phyloP scores from a whole-genome alignment of 2,797 vertebrate genomes.

The Myripristis jacobus region DNA sequence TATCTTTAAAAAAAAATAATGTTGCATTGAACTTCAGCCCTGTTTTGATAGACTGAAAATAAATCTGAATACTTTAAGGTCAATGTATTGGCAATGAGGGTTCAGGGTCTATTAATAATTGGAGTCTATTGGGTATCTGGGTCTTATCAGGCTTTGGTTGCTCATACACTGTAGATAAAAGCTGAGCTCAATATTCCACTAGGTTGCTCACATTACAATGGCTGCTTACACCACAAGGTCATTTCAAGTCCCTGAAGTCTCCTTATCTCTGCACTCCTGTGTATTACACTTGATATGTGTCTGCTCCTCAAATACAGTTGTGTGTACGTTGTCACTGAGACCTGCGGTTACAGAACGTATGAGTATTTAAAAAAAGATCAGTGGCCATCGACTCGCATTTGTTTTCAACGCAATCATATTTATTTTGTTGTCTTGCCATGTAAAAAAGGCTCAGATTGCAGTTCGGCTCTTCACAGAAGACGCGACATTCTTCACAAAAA shows the following conservation, averaged over 20 bases:
- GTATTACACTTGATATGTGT: slow-evolving; percentile 49
- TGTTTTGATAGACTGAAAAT: slow-evolving; percentile 38
- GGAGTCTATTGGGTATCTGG: slow-evolving; percentile 55
- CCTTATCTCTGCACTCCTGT: slow-evolving; percentile 60
- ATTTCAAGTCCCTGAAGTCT: slow-evolving; percentile 68
- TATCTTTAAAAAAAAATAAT: slow-evolving; percentile 49
- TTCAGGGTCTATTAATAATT: slow-evolving; percentile 68
- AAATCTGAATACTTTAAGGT: slow-evolving; percentile 58
- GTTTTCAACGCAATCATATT: slow-evolving; percentile 76
- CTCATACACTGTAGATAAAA: slow-evolving; percentile 70
- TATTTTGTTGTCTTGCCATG: slow-evolving; percentile 70
- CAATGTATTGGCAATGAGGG: slow-evolving; percentile 54
- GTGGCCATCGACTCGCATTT: slow-evolving; percentile 23
- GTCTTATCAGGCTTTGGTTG: slow-evolving; percentile 66
- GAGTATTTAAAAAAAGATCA: slow-evolving; percentile 44
- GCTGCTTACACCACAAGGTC: slow-evolving; percentile 77
- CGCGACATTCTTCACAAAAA: slow-evolving; percentile 84
- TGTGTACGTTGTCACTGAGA: not conserved
- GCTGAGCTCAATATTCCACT: slow-evolving; percentile 66
- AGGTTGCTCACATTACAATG: slow-evolving; percentile 75
- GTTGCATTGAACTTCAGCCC: slow-evolving; percentile 12
- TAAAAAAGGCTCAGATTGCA: slow-evolving; percentile 81
- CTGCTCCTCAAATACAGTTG: slow-evolving; percentile 44
- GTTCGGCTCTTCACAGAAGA: slow-evolving; percentile 87
- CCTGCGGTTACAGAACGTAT: slow-evolving; percentile 34